A percentile compares a stretch with the other conserved stretches of the same genome.
These are phyloP conservation scores for Enteromius thamalakanensis DNA, from an alignment of 2,797 vertebrate genomes.

Conservation along the genomic window DNA sequence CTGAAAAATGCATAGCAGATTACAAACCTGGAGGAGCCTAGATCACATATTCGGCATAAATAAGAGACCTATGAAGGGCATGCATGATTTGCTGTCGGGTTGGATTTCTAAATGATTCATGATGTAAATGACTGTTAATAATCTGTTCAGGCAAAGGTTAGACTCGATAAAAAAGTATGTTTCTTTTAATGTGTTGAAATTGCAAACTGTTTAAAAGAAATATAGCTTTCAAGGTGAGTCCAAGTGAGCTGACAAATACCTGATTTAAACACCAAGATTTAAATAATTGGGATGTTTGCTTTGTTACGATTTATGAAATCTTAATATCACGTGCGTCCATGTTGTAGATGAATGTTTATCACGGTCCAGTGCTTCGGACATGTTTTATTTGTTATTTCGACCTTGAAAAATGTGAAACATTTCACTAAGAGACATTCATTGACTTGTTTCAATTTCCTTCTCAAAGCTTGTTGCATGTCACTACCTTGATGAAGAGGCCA, in stretches of 20 bases:
- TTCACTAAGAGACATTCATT: not conserved
- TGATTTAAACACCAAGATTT: not conserved
- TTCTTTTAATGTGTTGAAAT: not conserved
- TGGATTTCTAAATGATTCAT: constrained; percentile 24
- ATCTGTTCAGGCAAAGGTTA: not conserved
- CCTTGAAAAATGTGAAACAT: constrained; percentile 5
- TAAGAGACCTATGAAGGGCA: not conserved
- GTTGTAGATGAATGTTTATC: not conserved
- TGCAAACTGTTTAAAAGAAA: not conserved
- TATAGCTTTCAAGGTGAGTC: not conserved
- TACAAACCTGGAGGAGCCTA: not conserved
- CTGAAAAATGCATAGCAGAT: not conserved
- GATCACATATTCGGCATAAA: constrained; percentile 23
- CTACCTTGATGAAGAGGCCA: constrained; percentile 1
- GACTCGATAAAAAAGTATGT: not conserved
- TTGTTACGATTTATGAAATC: not conserved
- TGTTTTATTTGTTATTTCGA: constrained; percentile 1
- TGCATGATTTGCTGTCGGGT: not conserved
- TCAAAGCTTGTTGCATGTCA: constrained; percentile 3
- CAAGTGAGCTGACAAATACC: not conserved
- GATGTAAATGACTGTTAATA: not conserved
- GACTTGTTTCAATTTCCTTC: constrained; percentile 9
- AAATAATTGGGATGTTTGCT: not conserved
- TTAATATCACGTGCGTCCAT: no score
- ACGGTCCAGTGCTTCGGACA: not conserved